Conservation (phyloP, 2,113 vertebrate genomes). For the Nipponia nippon region DNA sequence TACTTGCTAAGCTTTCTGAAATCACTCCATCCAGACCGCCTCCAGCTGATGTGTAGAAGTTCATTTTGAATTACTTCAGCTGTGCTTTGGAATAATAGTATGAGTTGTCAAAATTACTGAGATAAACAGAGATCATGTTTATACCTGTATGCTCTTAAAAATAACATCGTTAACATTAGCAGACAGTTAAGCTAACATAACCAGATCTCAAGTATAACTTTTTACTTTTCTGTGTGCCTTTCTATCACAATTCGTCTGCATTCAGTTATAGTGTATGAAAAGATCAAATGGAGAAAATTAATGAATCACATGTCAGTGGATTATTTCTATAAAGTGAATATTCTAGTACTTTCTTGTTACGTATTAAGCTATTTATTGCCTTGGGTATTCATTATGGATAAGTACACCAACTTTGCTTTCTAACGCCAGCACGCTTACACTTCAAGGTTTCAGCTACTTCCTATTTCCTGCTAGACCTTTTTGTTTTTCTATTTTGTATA, state of each 20-base stretch:
- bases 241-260: not conserved
- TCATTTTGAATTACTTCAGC: not conserved
- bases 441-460: not conserved
- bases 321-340: not conserved
- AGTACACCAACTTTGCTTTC: not conserved
- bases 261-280: not conserved
- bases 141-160: not conserved
- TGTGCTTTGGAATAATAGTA: not conserved
- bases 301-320: not conserved
- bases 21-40: not conserved
- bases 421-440: too few relatives aligned
- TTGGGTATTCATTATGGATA: not conserved
- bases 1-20: not conserved
- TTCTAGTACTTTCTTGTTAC: not conserved
- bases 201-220: not conserved
- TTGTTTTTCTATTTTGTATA: not conserved
- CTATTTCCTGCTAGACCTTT: not conserved
- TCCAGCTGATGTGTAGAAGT: not conserved
- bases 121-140: not conserved
- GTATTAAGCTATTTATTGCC: not conserved
- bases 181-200: not conserved
- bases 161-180: not conserved
- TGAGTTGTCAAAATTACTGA: not conserved
- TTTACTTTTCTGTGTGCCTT: not conserved
- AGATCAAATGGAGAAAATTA: constrained; percentile 12